These are phyloP conservation scores for Euleptes europaea DNA, from an alignment of 2,113 vertebrate species.

Conservation along the genomic window DNA sequence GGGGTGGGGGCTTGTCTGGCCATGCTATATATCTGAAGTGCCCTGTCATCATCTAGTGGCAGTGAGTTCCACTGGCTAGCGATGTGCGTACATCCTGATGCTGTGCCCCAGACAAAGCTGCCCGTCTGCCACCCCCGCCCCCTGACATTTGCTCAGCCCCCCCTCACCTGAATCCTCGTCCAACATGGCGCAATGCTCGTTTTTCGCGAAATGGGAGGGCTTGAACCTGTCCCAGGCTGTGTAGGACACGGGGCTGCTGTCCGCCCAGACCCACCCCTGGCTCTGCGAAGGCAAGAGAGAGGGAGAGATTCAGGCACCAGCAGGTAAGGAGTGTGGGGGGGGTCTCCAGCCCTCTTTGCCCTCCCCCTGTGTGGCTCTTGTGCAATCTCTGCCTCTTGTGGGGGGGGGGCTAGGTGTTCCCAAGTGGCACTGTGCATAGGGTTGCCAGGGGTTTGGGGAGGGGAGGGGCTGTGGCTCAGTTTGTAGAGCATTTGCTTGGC, in stretches of 20 bases:
- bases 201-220: background rate
- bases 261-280: background rate
- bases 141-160: background rate
- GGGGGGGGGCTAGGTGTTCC: too few species aligned
- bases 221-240: background rate
- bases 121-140: background rate
- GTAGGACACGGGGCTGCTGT: background rate
- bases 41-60: background rate
- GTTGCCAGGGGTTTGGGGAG: too few species aligned
- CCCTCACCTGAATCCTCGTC: background rate
- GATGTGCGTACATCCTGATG: background rate
- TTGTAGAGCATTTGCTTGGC: too few species aligned
- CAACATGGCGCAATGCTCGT: background rate
- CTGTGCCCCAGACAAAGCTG: background rate
- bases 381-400: fast-evolving
- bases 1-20: too few species aligned
- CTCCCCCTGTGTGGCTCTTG: background rate
- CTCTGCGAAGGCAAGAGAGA: background rate
- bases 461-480: too few species aligned
- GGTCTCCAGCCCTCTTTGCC: background rate
- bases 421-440: too few species aligned
- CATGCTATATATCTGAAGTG: too few species aligned
- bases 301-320: too few species aligned
- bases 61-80: background rate
- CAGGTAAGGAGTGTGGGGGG: too few species aligned